Conservation (phyloP, 2,797 vertebrate genomes). For the Galagoides demidoff region DNA sequence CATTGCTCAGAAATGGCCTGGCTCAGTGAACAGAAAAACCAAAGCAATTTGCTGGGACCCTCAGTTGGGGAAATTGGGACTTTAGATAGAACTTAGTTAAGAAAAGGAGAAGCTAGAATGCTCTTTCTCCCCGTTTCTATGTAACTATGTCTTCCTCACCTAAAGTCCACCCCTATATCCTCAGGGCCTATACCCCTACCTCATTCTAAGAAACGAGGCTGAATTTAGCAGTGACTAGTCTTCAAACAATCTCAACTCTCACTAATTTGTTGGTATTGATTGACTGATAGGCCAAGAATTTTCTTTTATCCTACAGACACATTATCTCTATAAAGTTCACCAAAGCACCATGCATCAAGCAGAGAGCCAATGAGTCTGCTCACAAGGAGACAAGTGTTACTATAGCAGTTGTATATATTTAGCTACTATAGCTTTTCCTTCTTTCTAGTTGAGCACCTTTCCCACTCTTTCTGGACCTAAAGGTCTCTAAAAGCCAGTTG, state of each 20-base stretch:
- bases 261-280: not conserved
- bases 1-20: not conserved
- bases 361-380: not conserved
- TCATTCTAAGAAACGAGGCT: not conserved
- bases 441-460: not conserved
- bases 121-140: not conserved
- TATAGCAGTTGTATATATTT: not conserved
- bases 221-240: not conserved
- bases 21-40: not conserved
- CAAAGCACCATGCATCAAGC: not conserved
- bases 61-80: not conserved
- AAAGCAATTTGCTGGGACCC: not conserved
- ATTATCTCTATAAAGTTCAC: conserved; percentile 36
- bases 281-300: not conserved
- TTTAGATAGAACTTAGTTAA: not conserved
- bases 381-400: not conserved
- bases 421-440: not conserved
- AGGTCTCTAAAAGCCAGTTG: not conserved
- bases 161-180: not conserved
- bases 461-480: not conserved
- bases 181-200: not conserved
- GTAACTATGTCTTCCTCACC: not conserved
- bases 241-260: not conserved
- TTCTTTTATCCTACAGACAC: not conserved
- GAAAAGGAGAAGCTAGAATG: not conserved